Evolutionary conservation across 1,140 invertebrate genomes (phyloP).

Genomic region (Drosophila pseudoananassae): DNA sequence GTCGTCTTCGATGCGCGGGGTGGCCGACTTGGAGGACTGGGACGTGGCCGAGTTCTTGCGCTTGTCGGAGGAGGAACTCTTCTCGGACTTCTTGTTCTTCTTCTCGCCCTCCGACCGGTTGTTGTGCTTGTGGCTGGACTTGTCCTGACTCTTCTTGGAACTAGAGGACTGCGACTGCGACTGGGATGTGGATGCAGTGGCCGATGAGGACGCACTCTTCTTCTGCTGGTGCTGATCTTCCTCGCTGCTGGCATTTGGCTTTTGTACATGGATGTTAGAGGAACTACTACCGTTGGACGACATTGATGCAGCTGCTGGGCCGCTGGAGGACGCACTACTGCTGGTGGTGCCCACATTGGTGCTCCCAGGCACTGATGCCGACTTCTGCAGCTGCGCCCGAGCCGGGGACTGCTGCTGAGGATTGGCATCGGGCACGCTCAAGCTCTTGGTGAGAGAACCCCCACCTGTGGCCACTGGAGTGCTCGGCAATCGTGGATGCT

Average conservation of each 20-base stretch:
- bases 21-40: conserved; percentile 63
- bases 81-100: conserved; percentile 66
- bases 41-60: conserved; percentile 69
- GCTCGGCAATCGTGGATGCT: conserved; percentile 29
- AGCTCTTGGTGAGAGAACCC: conserved; percentile 62
- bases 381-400: conserved; percentile 79
- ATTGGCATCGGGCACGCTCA: conserved; percentile 64
- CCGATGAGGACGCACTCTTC: conserved; percentile 24
- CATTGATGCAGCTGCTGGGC: conserved; percentile 14
- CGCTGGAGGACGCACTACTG: conserved; percentile 12
- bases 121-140: conserved; percentile 66
- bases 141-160: conserved; percentile 32
- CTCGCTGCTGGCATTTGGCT: conserved; percentile 46
- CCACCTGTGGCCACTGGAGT: background rate
- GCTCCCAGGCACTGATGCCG: conserved; percentile 84
- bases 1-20: conserved; percentile 68
- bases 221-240: conserved; percentile 45
- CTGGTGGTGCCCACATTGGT: conserved; percentile 77
- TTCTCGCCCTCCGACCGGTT: conserved; percentile 66
- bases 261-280: conserved; percentile 72
- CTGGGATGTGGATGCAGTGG: background rate
- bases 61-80: conserved; percentile 64
- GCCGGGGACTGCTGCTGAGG: conserved; percentile 3
- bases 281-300: conserved; percentile 80
- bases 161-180: background rate